These are phyloP conservation scores for Agelaius tricolor DNA, from an alignment of 2,113 vertebrate genomes.

Conservation along the genomic window DNA sequence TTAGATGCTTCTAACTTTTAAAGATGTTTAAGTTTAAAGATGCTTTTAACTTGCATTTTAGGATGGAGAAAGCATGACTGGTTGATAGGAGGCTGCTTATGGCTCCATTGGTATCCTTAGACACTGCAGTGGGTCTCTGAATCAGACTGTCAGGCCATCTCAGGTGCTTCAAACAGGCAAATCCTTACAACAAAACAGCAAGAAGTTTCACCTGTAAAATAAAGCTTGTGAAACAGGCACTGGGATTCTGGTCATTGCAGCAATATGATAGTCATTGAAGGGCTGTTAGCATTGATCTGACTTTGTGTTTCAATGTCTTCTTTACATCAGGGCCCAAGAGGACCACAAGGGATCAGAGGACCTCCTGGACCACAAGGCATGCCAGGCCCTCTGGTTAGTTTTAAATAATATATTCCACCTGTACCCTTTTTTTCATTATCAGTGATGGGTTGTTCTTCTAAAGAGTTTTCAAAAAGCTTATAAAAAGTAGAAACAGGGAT, in stretches of 20 bases:
- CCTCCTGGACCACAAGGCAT: conserved; percentile 52
- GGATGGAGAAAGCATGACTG: background rate
- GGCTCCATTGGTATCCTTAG: background rate
- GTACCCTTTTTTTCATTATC: background rate
- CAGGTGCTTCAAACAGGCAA: background rate
- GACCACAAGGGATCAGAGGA: conserved; percentile 61
- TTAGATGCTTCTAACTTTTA: background rate
- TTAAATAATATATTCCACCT: background rate
- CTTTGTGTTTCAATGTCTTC: background rate
- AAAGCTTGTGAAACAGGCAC: background rate
- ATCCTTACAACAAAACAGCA: background rate
- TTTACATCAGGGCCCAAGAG: conserved; percentile 62
- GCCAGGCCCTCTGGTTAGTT: conserved; percentile 54
- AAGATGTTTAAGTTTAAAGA: background rate
- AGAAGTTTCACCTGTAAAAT: background rate
- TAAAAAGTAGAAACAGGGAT: background rate
- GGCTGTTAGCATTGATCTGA: background rate
- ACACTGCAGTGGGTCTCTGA: background rate
- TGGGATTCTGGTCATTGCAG: background rate
- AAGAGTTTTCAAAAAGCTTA: background rate
- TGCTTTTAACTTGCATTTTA: background rate
- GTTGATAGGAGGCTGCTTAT: background rate
- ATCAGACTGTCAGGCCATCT: background rate
- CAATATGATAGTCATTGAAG: background rate
- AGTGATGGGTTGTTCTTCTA: background rate